Evolutionary conservation across 2,113 vertebrate species (phyloP).

Genomic region (Corythoichthys haematopterus): DNA sequence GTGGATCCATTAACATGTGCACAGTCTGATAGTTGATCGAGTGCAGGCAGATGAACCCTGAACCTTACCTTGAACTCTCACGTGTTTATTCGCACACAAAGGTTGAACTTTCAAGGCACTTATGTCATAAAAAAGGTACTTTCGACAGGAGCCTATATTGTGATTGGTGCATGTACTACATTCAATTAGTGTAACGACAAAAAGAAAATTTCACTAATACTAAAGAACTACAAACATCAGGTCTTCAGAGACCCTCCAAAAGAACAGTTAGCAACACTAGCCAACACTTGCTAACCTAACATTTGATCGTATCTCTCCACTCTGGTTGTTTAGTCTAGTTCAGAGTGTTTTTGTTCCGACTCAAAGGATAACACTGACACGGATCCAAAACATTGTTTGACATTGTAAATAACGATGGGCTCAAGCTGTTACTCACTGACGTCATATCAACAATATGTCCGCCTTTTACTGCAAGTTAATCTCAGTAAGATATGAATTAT

Average conservation of each 20-base stretch:
- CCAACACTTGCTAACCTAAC: slow-evolving; percentile 15
- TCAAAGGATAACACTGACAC: slow-evolving; percentile 23
- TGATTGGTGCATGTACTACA: too few relatives aligned
- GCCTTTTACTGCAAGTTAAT: not conserved
- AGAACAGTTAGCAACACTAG: slow-evolving; percentile 16
- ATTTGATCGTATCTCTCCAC: slow-evolving; percentile 40
- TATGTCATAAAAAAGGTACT: slow-evolving; percentile 57
- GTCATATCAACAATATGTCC: not conserved
- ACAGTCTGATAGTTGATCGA: not conserved
- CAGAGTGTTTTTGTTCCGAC: slow-evolving; percentile 43
- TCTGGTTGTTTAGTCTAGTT: slow-evolving; percentile 66
- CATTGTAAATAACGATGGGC: slow-evolving; percentile 30
- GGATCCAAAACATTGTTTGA: slow-evolving; percentile 28
- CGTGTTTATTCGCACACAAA: not conserved
- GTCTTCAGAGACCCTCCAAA: not conserved
- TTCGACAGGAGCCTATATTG: slow-evolving; percentile 9
- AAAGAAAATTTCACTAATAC: too few relatives aligned
- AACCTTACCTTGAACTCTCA: not conserved
- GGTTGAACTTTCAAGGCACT: not conserved
- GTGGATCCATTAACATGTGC: not conserved
- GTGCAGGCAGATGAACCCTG: slow-evolving; percentile 17
- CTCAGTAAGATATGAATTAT: not conserved
- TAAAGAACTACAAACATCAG: too few relatives aligned
- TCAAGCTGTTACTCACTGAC: slow-evolving; percentile 43
- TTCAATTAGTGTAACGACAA: too few relatives aligned